Conservation (phyloP, 2,888 invertebrate species). For the Drosophila lacicola region DNA sequence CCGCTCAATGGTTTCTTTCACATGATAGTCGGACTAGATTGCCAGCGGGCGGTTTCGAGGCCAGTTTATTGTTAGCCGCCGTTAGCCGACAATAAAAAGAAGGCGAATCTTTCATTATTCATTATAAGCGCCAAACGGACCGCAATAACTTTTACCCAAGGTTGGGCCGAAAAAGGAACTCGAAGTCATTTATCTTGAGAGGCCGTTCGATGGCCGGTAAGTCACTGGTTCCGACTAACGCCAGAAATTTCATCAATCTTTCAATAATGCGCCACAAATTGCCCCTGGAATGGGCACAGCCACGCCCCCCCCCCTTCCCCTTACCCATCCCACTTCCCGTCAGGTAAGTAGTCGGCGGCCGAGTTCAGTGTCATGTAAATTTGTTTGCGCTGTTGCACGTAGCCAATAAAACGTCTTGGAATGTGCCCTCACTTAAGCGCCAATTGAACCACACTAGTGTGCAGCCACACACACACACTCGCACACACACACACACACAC, state of each 20-base stretch:
- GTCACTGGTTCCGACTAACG: conserved; percentile 40
- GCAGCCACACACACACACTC: conserved; percentile 5
- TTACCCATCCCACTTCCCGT: no score
- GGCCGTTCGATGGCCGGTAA: conserved; percentile 44
- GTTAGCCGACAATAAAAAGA: conserved; percentile 53
- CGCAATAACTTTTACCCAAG: conserved; percentile 68
- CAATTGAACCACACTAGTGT: conserved; percentile 54
- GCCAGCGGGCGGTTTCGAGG: conserved; percentile 6
- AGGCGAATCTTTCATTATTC: conserved; percentile 74
- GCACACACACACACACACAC: conserved; percentile 11
- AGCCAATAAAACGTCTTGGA: conserved; percentile 72
- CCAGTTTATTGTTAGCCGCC: conserved; percentile 67
- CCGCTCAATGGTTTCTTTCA: conserved; percentile 49
- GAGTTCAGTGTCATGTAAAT: conserved; percentile 79
- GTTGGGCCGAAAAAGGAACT: conserved; percentile 33
- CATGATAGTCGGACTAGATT: conserved; percentile 38
- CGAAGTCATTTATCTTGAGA: conserved; percentile 72
- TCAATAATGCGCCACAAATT: conserved; percentile 71
- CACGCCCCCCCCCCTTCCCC: no score
- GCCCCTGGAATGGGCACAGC: conserved; percentile 22
- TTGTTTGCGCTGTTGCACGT: conserved; percentile 79
- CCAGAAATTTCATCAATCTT: conserved; percentile 74
- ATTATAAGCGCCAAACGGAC: conserved; percentile 71
- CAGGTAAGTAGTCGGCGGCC: conserved; percentile 50
- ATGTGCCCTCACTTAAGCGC: conserved; percentile 62